Conservation (phyloP, 1,140 invertebrate genomes). For the Bombus affinis region DNA sequence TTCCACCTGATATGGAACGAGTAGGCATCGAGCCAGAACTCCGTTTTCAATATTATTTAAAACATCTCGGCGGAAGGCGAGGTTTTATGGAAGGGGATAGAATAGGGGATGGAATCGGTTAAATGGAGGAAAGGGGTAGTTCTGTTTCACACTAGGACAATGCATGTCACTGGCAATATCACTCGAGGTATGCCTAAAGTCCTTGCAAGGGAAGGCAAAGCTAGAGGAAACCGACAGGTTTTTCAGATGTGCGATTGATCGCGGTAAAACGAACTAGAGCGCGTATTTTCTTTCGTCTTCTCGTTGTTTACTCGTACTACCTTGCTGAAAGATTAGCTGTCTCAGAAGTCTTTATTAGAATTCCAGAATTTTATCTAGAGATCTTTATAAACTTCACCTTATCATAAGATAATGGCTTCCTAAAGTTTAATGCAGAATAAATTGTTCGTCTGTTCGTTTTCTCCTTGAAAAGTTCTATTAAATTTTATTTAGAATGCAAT, state of each 20-base stretch:
- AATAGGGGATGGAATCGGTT: constrained; percentile 35
- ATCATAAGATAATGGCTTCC: no score
- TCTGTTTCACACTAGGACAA: constrained; percentile 75
- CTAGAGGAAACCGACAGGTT: constrained; percentile 14
- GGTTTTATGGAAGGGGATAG: not conserved
- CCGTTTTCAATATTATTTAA: constrained; percentile 80
- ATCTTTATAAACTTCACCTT: no score
- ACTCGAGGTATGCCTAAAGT: constrained; percentile 71
- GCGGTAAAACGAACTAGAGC: constrained; percentile 26
- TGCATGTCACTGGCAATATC: constrained; percentile 76
- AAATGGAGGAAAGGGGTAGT: constrained; percentile 68
- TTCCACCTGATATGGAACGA: constrained; percentile 63
- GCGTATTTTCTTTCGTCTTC: constrained; percentile 37
- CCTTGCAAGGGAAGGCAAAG: constrained; percentile 44
- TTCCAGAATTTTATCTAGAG: not conserved
- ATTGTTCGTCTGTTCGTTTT: no score
- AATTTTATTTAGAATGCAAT: not conserved
- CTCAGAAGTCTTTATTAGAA: not conserved
- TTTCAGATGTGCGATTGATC: constrained; percentile 58
- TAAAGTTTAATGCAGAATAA: no score
- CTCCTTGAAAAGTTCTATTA: not conserved
- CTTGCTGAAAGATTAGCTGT: not conserved
- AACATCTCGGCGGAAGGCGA: constrained; percentile 66
- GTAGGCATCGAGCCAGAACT: constrained; percentile 74
- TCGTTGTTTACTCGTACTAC: not conserved